Percentiles rank a stretch among this genome's conserved stretches.
phyloP scores from a whole-genome alignment of 1,140 invertebrate species.

The Euura saliciscinereae region DNA sequence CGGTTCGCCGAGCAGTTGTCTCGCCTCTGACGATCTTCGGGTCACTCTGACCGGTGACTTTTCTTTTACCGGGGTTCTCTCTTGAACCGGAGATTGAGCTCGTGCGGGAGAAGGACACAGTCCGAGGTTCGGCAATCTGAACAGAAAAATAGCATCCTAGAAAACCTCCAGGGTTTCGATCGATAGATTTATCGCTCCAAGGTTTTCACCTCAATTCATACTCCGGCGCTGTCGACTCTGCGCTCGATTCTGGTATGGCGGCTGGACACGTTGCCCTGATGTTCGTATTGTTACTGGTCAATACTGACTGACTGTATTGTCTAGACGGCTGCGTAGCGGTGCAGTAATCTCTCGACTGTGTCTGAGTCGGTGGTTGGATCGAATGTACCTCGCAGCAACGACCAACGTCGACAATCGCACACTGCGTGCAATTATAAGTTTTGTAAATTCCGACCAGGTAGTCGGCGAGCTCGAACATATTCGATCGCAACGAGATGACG shows the following conservation, averaged over 20 bases:
- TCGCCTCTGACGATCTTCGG: no score
- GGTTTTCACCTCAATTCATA: not conserved
- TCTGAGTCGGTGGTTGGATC: not conserved
- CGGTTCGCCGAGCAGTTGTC: not conserved
- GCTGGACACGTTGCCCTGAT: not conserved
- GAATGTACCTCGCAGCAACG: constrained; percentile 19
- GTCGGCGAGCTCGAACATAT: constrained; percentile 97
- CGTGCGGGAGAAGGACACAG: not conserved
- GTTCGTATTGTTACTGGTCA: not conserved
- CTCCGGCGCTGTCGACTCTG: not conserved
- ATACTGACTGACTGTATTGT: not conserved
- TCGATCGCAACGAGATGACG: constrained; percentile 94
- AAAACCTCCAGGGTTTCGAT: not conserved
- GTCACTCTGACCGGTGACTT: no score
- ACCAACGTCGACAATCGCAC: constrained; percentile 68
- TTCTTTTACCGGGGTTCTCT: not conserved
- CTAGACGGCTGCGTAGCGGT: not conserved
- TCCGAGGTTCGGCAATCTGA: not conserved
- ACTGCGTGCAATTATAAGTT: constrained; percentile 86
- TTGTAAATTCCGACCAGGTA: constrained; percentile 96
- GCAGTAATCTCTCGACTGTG: not conserved
- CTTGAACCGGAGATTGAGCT: not conserved
- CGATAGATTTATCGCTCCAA: not conserved
- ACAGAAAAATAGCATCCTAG: not conserved
- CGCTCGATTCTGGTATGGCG: not conserved